Base-by-base conservation (phyloP, 2,888 invertebrate species). In the Cheilosia vulpina region DNA sequence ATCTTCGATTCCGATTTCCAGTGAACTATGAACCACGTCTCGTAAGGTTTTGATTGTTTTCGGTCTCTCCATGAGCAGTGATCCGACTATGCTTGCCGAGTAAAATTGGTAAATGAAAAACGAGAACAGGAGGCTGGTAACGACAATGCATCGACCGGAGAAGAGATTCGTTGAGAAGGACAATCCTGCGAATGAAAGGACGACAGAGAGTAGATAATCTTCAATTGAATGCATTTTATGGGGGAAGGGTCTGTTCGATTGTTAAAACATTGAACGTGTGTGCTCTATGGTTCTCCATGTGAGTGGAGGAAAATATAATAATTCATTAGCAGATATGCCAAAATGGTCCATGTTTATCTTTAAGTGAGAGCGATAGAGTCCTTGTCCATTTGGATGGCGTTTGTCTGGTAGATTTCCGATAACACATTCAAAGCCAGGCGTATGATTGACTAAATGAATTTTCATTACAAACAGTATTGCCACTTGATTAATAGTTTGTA, bases 51-150 rank as follows among this genome's bases (percentile, higher is more conserved):
- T 93, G 55, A 96, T 95, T 27, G 93, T 94, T 87, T 93, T 94
- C 0, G 94, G 94, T 15, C 94, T 93, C 73, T 94, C 94, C 89
- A 94, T 93, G 43, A 96, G 90, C 75, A 95, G 89, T 0, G 94
- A 94, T 0, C 95, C 95, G 1, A 95, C 95, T 60, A 96, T 94
- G 60, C 94, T 94, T 1, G 95, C 95, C 53, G 95, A 95, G 90
- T 95, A 96, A 90, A 95, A 95, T 89, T 95, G 95, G 90, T 94
- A 95, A 55, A 95, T 91, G 19, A 94, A 93, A 83, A 95, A 93
- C 0, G 94, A 93, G 89, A 94, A 95, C 1, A 95, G 66, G 57
- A 94, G 93, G 1, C 93, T 93, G 1, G 93, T 92, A 66, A 94
- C 92, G 3, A 94, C 91, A 27, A 94, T 91, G 53, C 94, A 90